Evolutionary conservation across 2,888 invertebrate species (phyloP), one percentile per base, ranked within the genome.

Genomic region (Dryobotodes eremita): DNA sequence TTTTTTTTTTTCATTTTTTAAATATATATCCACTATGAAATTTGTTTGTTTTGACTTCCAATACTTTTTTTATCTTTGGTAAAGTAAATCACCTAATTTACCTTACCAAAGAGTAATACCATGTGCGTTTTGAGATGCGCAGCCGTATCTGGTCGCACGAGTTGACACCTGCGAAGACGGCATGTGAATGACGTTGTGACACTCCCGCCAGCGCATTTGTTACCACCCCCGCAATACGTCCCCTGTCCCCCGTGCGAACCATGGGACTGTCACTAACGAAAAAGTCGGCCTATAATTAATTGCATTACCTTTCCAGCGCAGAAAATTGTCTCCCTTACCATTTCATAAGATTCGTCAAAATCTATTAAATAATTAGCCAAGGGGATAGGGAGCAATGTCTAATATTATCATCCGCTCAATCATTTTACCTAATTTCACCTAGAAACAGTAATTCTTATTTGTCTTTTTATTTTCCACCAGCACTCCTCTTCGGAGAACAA

Each of bases 401-500:
- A n/a, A 5, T n/a, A n/a, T 5, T n/a, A n/a, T 26, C 26, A 59
- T 59, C 15, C 15, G 59, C 17, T 17, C 26, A 17, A 61, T 26
- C 26, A 17, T 17, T 61, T 5, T 36, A 31, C 20, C 2, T 20
- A 31, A 36, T 20, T 36, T 36, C 36, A 23, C 36, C 13, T 3
- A 13, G 23, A 23, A 64, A 3, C 23, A 59, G 36, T 36, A 3
- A 64, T 8, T 8, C 3, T 26, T 0, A 36, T 36, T 36, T 64
- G 3, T 23, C 7, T 64, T 36, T 64, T 36, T 23, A 23, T 64
- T 64, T 64, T 3, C 46, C 31, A 15, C 59, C 95, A 99, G 99
- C 99, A 2, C 95, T 99, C 13, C 97, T 99, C 5, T 99, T 99
- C 95, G 98, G 99, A 26, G 98, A 98, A 31, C 96, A 97, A 80